phyloP scores from a whole-genome alignment of 2,888 invertebrate species.

The Eucriotettix oculatus region DNA sequence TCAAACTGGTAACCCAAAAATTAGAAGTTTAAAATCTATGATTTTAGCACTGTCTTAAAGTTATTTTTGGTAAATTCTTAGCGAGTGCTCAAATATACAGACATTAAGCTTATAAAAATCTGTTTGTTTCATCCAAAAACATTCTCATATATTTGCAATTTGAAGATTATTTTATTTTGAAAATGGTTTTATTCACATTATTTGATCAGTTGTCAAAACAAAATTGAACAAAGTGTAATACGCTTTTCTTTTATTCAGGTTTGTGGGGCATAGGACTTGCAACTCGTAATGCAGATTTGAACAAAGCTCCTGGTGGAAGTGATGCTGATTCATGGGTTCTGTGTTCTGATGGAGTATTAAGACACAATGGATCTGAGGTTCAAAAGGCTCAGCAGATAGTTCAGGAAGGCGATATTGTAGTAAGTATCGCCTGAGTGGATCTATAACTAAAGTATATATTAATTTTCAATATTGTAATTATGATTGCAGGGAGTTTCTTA shows the following conservation, averaged over 20 bases:
- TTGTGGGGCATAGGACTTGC: constrained; percentile 93
- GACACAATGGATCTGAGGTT: constrained; percentile 67
- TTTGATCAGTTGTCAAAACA: no score
- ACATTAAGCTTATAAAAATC: no score
- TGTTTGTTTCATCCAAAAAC: no score
- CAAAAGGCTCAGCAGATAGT: constrained; percentile 47
- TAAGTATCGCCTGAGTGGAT: constrained; percentile 21
- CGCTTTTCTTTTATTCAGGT: constrained; percentile 21
- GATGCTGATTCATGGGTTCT: constrained; percentile 89
- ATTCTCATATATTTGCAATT: no score
- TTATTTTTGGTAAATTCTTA: no score
- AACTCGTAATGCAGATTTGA: constrained; percentile 71
- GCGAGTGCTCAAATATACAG: no score
- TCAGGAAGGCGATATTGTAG: constrained; percentile 85
- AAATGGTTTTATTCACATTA: no score
- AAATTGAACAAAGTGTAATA: no score
- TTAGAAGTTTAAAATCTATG: no score
- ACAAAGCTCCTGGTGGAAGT: constrained; percentile 71
- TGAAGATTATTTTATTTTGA: no score
- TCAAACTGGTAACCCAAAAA: no score
- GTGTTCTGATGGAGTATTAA: constrained; percentile 73
- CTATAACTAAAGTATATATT: not conserved
- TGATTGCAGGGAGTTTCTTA: constrained; percentile 66
- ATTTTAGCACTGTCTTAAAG: no score
- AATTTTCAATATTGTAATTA: not conserved